phyloP scores from a whole-genome alignment of 1,140 invertebrate genomes.

The Bombus huntii region DNA sequence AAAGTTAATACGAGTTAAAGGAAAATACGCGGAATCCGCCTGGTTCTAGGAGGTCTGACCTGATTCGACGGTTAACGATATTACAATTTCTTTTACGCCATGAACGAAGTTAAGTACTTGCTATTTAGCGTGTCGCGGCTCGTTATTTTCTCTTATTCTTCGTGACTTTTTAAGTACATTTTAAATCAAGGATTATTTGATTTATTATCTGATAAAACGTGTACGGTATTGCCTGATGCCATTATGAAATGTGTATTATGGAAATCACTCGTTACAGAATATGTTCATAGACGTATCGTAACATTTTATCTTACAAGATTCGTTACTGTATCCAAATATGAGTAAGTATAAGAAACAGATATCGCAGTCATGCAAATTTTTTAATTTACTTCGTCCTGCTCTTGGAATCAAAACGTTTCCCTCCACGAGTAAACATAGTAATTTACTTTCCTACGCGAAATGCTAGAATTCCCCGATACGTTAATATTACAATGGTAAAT shows the following conservation, averaged over 20 bases:
- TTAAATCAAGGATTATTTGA: not conserved
- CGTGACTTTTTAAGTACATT: not conserved
- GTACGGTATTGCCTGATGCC: not conserved
- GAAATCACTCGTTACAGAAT: not conserved
- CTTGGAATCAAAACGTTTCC: too few species aligned
- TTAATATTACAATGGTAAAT: not conserved
- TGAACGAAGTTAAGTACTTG: constrained; percentile 14
- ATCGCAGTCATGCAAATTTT: too few species aligned
- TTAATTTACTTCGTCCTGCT: too few species aligned
- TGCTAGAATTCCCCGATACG: not conserved
- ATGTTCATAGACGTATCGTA: not conserved
- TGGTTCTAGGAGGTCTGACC: not conserved
- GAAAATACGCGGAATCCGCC: not conserved
- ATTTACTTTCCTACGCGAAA: not conserved
- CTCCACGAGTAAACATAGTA: not conserved
- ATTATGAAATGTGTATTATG: not conserved
- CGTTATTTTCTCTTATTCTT: not conserved
- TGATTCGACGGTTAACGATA: not conserved
- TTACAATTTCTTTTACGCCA: constrained; percentile 2
- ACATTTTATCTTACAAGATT: not conserved
- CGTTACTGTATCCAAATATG: not conserved
- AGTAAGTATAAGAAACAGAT: not conserved
- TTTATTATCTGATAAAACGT: not conserved
- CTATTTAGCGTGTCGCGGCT: not conserved
- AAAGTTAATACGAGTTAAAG: not conserved